These are phyloP conservation scores for Cairina moschata DNA, from an alignment of 2,113 vertebrate genomes.

Conservation along the genomic window DNA sequence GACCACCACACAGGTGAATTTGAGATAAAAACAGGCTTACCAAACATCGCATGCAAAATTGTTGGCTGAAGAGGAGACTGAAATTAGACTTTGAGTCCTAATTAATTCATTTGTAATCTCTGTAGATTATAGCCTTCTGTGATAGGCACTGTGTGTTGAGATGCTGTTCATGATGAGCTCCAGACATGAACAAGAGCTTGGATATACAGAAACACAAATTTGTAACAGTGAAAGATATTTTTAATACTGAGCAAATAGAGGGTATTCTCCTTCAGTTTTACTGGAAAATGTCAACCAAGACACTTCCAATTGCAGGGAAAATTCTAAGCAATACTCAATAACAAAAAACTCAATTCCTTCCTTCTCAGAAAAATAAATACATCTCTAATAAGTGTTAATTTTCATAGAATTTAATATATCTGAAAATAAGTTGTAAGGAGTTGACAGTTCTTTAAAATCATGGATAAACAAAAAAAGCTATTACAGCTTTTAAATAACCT, in stretches of 20 bases:
- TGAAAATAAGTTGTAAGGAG: neutral
- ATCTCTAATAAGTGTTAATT: neutral
- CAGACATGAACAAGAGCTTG: neutral
- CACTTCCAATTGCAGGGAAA: neutral
- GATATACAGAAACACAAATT: accelerated
- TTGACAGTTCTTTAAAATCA: neutral
- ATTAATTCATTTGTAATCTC: neutral
- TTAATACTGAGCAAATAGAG: neutral
- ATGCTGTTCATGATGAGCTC: neutral
- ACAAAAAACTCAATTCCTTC: neutral
- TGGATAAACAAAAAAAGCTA: accelerated
- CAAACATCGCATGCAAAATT: neutral
- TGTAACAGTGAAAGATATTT: neutral
- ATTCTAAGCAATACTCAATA: neutral
- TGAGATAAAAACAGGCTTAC: neutral
- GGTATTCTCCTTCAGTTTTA: neutral
- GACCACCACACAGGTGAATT: neutral
- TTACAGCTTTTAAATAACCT: neutral
- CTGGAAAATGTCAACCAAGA: neutral
- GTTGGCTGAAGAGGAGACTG: neutral
- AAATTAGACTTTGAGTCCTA: neutral
- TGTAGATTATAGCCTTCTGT: neutral
- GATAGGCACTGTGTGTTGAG: neutral
- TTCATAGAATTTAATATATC: neutral
- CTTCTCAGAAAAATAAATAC: neutral